A percentile compares a stretch with the other conserved stretches of the same genome.
Conservation (phyloP, 2,113 vertebrate genomes). For the Siphamia tubifer region DNA sequence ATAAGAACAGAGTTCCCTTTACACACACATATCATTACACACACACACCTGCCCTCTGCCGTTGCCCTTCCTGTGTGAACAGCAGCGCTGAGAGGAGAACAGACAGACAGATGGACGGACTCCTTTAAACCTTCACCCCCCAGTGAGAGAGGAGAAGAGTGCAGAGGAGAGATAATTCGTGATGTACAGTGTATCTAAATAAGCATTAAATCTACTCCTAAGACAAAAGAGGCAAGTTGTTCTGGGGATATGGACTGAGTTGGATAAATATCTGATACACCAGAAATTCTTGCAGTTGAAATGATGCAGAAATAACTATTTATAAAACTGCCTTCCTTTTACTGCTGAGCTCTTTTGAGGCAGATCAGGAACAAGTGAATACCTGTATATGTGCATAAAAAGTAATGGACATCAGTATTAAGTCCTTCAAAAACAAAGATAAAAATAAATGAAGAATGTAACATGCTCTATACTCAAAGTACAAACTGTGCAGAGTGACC, state of each 20-base stretch:
- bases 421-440: too few relatives aligned
- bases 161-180: conserved; percentile 23
- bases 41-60: conserved; percentile 54
- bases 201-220: neutral
- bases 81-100: conserved; percentile 52
- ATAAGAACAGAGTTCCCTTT: too few relatives aligned
- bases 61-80: conserved; percentile 75
- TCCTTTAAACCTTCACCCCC: conserved; percentile 68
- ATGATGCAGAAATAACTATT: neutral
- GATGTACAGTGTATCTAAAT: neutral
- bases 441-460: neutral
- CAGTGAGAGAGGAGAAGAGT: conserved; percentile 73
- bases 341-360: neutral
- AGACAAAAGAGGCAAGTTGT: neutral
- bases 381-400: too few relatives aligned
- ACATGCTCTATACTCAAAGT: too few relatives aligned
- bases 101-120: conserved; percentile 76
- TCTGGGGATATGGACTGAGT: neutral
- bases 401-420: too few relatives aligned
- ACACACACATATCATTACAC: conserved; percentile 1
- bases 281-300: neutral
- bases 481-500: neutral
- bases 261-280: neutral
- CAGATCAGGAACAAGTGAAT: too few relatives aligned
- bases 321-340: neutral